Conservation (phyloP, 2,113 vertebrate species). For the Eira barbara region DNA sequence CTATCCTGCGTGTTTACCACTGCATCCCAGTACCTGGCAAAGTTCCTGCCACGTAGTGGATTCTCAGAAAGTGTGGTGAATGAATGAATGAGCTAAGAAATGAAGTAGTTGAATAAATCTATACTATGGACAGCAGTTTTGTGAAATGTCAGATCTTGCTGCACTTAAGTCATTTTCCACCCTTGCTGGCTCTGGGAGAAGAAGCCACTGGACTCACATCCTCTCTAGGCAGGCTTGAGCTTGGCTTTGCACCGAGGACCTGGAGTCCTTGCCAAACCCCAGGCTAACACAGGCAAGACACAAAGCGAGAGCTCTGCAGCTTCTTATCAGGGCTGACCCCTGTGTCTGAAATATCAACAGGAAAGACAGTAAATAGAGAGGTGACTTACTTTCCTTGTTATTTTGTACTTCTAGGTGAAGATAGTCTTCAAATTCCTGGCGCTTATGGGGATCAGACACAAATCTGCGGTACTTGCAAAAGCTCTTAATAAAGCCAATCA, state of each 20-base stretch:
- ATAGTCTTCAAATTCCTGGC: slow-evolving; percentile 69
- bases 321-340: not conserved
- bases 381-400: slow-evolving; percentile 79
- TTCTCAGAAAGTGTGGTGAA: not conserved
- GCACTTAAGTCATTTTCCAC: not conserved
- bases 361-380: not conserved
- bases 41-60: not conserved
- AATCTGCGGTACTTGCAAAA: slow-evolving; percentile 78
- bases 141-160: not conserved
- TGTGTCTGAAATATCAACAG: not conserved
- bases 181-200: not conserved
- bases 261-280: not conserved
- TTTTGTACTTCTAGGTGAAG: slow-evolving; percentile 75
- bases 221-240: not conserved
- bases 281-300: not conserved
- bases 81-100: not conserved
- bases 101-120: not conserved
- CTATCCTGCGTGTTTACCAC: not conserved
- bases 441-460: not conserved
- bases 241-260: not conserved
- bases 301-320: not conserved
- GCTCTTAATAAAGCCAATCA: slow-evolving; percentile 73
- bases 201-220: not conserved
- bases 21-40: not conserved
- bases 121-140: not conserved